Percentiles rank a stretch among this genome's conserved stretches.
phyloP scores from a whole-genome alignment of 2,113 vertebrate species.

The Syrrhaptes paradoxus region DNA sequence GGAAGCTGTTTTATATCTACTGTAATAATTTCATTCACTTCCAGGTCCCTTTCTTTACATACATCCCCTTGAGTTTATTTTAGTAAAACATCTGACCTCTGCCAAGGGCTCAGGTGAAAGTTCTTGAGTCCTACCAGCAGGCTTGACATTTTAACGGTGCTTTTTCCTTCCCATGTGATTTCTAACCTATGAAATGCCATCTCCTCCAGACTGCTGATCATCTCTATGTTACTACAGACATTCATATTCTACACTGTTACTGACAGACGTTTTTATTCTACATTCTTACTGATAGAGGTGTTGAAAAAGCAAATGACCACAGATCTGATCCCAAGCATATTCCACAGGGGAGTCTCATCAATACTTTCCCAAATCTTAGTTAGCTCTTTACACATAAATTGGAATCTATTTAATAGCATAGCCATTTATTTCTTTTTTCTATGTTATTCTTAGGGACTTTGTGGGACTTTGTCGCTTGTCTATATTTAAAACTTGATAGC shows the following conservation, averaged over 20 bases:
- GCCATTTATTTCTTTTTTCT: not conserved
- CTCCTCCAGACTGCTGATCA: not conserved
- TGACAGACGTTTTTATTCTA: no score
- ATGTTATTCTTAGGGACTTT: not conserved
- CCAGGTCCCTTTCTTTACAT: not conserved
- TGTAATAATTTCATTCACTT: not conserved
- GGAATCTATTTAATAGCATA: accelerated
- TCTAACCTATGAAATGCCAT: not conserved
- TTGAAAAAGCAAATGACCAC: not conserved
- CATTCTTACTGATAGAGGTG: not conserved
- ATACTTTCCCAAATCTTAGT: not conserved
- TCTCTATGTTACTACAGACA: not conserved
- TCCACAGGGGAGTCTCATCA: not conserved
- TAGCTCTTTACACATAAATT: not conserved
- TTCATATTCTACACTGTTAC: no score
- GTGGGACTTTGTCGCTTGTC: not conserved
- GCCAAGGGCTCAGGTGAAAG: not conserved
- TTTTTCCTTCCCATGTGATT: not conserved
- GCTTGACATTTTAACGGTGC: not conserved
- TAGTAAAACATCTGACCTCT: not conserved
- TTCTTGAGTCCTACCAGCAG: not conserved
- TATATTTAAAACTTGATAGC: no score
- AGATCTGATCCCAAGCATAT: not conserved
- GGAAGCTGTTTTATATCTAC: not conserved
- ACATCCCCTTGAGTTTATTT: not conserved